phyloP scores from a whole-genome alignment of 2,888 invertebrate genomes.

The Ashinkailepas kermadecensis region DNA sequence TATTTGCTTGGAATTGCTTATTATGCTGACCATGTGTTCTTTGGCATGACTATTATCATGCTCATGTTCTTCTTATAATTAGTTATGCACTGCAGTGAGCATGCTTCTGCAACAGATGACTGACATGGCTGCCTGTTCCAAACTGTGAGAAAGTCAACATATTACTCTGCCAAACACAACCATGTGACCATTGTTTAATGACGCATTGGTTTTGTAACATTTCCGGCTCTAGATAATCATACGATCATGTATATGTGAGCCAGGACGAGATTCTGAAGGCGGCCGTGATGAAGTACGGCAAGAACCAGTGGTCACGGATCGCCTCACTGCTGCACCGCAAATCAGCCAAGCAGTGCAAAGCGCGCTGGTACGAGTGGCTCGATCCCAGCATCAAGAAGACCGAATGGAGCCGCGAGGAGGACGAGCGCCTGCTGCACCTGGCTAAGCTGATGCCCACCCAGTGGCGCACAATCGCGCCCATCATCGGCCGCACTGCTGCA shows the following conservation, averaged over 20 bases:
- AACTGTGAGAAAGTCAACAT: too few species aligned
- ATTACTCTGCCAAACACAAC: too few species aligned
- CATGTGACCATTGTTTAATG: too few species aligned
- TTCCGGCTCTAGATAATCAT: background rate
- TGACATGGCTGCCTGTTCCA: too few species aligned
- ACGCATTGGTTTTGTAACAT: too few species aligned
- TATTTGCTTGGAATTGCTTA: too few species aligned
- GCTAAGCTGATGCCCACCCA: slow-evolving; percentile 99
- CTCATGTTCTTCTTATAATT: too few species aligned
- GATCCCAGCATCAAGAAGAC: slow-evolving; percentile 99
- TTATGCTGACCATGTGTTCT: too few species aligned
- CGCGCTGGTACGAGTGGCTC: slow-evolving; percentile 98
- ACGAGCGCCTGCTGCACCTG: slow-evolving; percentile 92
- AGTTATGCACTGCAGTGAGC: too few species aligned
- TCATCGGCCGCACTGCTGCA: slow-evolving; percentile 96
- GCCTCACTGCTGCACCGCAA: slow-evolving; percentile 95
- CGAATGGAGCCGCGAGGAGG: slow-evolving; percentile 99
- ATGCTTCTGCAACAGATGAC: too few species aligned
- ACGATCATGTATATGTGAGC: background rate
- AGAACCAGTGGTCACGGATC: slow-evolving; percentile 99
- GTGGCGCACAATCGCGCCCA: slow-evolving; percentile 98
- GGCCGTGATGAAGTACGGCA: slow-evolving; percentile 99
- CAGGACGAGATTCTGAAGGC: slow-evolving; percentile 99
- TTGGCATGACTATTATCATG: too few species aligned
- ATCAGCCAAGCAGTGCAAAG: slow-evolving; percentile 99